Evolutionary conservation across 2,888 invertebrate genomes (phyloP).

Genomic region (Agrilus biguttatus): DNA sequence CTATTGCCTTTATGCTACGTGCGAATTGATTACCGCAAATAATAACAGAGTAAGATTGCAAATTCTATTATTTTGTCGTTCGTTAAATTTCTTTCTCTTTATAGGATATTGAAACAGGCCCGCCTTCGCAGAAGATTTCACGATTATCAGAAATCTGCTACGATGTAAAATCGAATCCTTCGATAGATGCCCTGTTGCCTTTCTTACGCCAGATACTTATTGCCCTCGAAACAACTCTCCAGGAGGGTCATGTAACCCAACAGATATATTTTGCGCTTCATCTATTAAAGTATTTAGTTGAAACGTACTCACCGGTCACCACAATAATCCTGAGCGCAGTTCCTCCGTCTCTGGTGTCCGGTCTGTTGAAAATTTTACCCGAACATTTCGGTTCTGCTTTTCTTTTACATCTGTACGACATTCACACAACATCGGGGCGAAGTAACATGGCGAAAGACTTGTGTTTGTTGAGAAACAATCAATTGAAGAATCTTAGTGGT

Average conservation of each 20-base stretch:
- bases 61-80: not conserved
- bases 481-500: constrained; percentile 33
- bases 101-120: too few species aligned
- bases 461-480: constrained; percentile 72
- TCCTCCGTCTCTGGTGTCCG: constrained; percentile 62
- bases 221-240: constrained; percentile 41
- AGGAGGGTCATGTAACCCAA: constrained; percentile 64
- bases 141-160: too few species aligned
- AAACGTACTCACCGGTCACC: constrained; percentile 45
- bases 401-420: constrained; percentile 65
- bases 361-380: constrained; percentile 64
- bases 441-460: constrained; percentile 78
- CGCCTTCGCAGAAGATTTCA: too few species aligned
- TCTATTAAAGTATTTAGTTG: constrained; percentile 59
- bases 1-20: constrained; percentile 26
- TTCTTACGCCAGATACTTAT: constrained; percentile 45
- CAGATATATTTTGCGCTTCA: constrained; percentile 73
- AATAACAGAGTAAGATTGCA: constrained; percentile 13
- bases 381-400: constrained; percentile 62
- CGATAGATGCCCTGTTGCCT: too few species aligned
- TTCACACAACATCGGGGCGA: constrained; percentile 58
- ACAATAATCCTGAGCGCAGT: constrained; percentile 55
- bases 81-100: constrained; percentile 8
- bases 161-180: too few species aligned
- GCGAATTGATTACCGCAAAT: constrained; percentile 14